Evolutionary conservation across 2,113 vertebrate genomes (phyloP).

Genomic region (Mirza zaza): DNA sequence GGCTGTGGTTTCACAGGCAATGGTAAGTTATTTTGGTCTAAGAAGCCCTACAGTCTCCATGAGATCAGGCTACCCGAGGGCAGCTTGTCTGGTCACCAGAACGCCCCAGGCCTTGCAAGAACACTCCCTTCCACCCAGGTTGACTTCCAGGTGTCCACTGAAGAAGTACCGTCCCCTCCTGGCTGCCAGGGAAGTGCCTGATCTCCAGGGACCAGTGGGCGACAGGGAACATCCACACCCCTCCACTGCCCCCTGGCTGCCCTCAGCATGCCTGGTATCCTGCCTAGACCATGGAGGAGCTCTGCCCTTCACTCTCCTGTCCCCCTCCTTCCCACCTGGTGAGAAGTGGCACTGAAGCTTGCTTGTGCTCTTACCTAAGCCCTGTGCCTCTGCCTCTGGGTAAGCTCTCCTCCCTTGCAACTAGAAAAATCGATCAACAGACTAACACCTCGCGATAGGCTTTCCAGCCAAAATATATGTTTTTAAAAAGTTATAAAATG

Average conservation of each 20-base stretch:
- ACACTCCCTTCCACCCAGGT: no score
- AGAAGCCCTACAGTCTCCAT: neutral
- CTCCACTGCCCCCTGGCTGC: neutral
- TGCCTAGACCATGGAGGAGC: neutral
- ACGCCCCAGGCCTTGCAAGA: neutral
- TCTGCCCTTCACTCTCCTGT: neutral
- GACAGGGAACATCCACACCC: neutral
- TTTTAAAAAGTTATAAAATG: neutral
- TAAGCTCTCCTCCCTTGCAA: neutral
- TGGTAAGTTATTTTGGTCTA: neutral
- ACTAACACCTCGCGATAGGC: neutral
- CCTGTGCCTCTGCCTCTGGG: neutral
- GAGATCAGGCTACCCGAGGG: neutral
- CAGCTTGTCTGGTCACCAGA: neutral
- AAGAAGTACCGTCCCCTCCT: neutral
- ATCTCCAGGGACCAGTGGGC: neutral
- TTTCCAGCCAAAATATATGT: neutral
- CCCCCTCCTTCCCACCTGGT: neutral
- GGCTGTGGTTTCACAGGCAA: neutral
- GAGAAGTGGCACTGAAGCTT: neutral
- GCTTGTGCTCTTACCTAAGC: neutral
- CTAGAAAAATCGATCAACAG: neutral
- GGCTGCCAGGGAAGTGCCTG: neutral
- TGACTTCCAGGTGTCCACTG: neutral
- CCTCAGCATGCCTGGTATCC: neutral